Percentiles rank a stretch among this genome's conserved stretches.
Conservation (phyloP, 2,888 invertebrate genomes). For the Listrodromus nycthemerus region DNA sequence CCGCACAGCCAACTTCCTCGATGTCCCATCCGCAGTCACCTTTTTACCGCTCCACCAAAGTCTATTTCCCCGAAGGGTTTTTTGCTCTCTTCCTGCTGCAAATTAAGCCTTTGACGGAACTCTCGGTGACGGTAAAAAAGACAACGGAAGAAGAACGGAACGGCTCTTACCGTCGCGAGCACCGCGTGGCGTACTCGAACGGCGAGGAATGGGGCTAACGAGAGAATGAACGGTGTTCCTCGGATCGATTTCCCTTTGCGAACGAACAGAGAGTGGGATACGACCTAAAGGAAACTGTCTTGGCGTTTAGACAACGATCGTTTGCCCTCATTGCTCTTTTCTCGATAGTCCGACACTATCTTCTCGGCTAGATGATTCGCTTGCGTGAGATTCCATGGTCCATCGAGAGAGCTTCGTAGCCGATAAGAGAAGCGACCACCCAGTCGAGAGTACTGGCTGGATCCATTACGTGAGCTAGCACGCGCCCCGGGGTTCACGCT, state of each 20-base stretch:
- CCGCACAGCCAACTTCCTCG: conserved; percentile 45
- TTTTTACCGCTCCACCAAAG: conserved; percentile 32
- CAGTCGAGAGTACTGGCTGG: conserved; percentile 2
- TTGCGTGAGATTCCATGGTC: conserved; percentile 12
- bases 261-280: conserved; percentile 21
- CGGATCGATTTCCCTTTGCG: conserved; percentile 47
- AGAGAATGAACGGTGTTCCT: conserved; percentile 42
- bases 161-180: neutral
- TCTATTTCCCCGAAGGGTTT: conserved; percentile 57
- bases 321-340: neutral
- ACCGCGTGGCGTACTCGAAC: conserved; percentile 39
- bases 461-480: conserved; percentile 22
- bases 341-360: neutral
- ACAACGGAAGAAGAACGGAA: conserved; percentile 33
- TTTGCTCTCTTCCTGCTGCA: conserved; percentile 62
- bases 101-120: conserved; percentile 66
- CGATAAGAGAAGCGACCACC: conserved; percentile 34
- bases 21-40: conserved; percentile 22
- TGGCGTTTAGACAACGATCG: conserved; percentile 28
- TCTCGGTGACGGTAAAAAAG: conserved; percentile 50
- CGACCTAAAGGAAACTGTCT: conserved; percentile 27
- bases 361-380: conserved; percentile 21
- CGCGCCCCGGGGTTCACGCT: neutral
- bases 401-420: conserved; percentile 31
- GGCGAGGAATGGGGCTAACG: conserved; percentile 37